Evolutionary conservation across 2,113 vertebrate species (phyloP), one percentile per base, ranked within the genome.

Genomic region (Poecile atricapillus): DNA sequence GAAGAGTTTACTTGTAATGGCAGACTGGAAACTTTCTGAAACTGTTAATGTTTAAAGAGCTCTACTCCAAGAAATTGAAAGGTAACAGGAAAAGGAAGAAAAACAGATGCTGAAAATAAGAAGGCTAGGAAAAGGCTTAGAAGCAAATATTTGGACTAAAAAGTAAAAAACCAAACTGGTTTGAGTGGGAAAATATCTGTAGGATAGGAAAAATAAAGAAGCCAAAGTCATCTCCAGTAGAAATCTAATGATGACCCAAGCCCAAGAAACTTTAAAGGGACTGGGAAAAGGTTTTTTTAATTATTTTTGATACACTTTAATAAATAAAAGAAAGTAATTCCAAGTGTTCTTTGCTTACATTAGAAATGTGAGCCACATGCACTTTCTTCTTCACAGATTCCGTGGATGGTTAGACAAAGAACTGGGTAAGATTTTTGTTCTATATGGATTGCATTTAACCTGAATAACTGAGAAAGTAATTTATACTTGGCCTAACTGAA

Each of bases 11-110:
- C 41, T 23, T 50, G 52, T 50, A 88, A 97, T 17, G 83, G 88
- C 68, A 95, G 71, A 62, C 55, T 56, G 74, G 84, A 97, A 89
- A 89, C 74, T 96, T 96, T 95, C 60, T 87, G 74, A 92, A 95
- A 96, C 35, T 50, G 62, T 84, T 90, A 95, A 88, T 60, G 58
- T 94, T 95, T 93, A 71, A 96, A 96, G 74, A 91, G 68, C 28
- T 84, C 84, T 44, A 77, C 43, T 76, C 0, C 0, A 86, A 77
- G 43, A 93, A 71, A 68, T 0, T 1, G 52, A 95, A 93, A 90
- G 30, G 31, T 59, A 90, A 75, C 5, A 62, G 47, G 15, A 94
- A 39, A 83, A 92, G 44, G 31, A 92, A 52, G 47, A 47, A 90
- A 90, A 89, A 39, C 18, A 87, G 46, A 76, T 41, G n/a, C 31